Evolutionary conservation across 1,140 invertebrate species (phyloP), one percentile per base, ranked within the genome.

Genomic region (Platorchestia sp.): DNA sequence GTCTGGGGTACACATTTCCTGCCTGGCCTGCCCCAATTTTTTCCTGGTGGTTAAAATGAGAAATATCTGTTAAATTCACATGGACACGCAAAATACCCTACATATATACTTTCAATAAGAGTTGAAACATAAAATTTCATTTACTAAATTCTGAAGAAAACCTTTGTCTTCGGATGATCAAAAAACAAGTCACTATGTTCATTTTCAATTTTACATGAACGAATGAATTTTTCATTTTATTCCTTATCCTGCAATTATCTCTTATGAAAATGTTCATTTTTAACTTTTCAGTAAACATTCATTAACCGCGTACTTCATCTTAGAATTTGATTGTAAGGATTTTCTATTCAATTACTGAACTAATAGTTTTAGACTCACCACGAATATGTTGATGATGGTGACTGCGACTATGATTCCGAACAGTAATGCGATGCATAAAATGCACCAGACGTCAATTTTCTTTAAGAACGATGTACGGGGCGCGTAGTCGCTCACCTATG

Each of bases 381-480:
- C 22, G 40, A 53, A 47, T 51, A 44, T 44, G 53, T 96, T 96
- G 86, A 96, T 96, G 86, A 96, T 53, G 27, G 96, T 95, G 3
- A 96, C 75, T 45, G 96, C 44, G 1, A 95, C 47, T n/a, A 96
- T 95, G 87, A 96, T 96, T 0, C 95, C 45, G 45, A 96, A 96
- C 86, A 96, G 95, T 14, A 95, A 42, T n/a, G 95, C 45, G 95
- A 96, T 96, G 95, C 96, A 96, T 41, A 96, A 96, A 95, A 96
- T 95, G 95, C 95, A 96, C 96, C 96, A 96, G 0, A 95, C 93
- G 89, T 96, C 96, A 27, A 96, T 96, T 59, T 95, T 86, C 53
- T 96, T 96, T 89, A 96, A 45, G 95, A 96, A 96, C 19, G 95
- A 45, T n/a, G 96, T 96, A 43, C 95, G 96, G 19, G 96, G 96